Conservation (phyloP, 2,888 invertebrate genomes). For the Cosmorhoe ocellata region DNA sequence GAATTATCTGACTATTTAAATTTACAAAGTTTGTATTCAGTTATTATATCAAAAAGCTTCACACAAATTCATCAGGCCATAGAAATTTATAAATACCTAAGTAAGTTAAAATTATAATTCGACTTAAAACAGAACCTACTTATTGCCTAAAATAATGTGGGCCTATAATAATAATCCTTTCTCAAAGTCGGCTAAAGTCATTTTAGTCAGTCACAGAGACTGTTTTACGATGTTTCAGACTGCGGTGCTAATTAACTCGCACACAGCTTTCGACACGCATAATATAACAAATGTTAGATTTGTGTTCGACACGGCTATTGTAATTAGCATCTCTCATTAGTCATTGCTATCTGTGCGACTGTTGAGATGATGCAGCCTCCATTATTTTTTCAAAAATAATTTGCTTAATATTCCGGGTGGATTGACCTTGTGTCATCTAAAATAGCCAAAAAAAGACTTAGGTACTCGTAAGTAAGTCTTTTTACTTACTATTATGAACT, state of each 20-base stretch:
- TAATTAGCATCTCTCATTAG: conserved; percentile 13
- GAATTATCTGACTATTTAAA: conserved; percentile 16
- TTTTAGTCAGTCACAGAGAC: background rate
- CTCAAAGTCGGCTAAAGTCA: conserved; percentile 1
- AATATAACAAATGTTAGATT: conserved; percentile 26
- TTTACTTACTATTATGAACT: too few relatives aligned
- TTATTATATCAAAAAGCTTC: conserved; percentile 5
- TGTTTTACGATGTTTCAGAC: conserved; percentile 55
- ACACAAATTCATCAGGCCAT: too few relatives aligned
- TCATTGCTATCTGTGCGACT: background rate
- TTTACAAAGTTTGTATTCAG: conserved; percentile 10
- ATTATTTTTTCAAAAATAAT: too few relatives aligned
- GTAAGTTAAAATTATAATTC: too few relatives aligned
- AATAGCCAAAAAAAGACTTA: too few relatives aligned
- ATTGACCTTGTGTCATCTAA: too few relatives aligned
- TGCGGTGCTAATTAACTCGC: conserved; percentile 61
- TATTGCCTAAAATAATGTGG: too few relatives aligned
- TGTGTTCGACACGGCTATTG: conserved; percentile 22
- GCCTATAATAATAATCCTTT: background rate
- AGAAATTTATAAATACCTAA: too few relatives aligned
- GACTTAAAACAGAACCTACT: too few relatives aligned
- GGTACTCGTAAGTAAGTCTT: too few relatives aligned
- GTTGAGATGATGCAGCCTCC: too few relatives aligned
- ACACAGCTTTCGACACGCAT: conserved; percentile 58
- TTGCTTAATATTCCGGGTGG: too few relatives aligned